phyloP scores from a whole-genome alignment of 64 coral and sea anemone species.

The Actinia equina region DNA sequence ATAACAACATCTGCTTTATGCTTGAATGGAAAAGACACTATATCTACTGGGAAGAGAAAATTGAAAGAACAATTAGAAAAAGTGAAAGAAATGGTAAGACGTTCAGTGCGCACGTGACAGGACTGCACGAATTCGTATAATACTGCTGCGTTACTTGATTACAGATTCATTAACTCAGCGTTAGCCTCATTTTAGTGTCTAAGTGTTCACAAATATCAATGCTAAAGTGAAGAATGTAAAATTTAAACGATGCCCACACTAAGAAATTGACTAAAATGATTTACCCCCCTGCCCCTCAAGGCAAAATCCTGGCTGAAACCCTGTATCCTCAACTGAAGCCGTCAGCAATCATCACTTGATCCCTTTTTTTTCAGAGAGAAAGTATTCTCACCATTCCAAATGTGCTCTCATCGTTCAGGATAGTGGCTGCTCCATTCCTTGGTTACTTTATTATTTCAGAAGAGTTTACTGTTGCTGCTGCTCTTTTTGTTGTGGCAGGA shows the following conservation, averaged over 20 bases:
- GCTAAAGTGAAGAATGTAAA: too few species aligned
- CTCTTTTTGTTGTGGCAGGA: conserved; percentile 77
- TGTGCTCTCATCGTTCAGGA: conserved; percentile 77
- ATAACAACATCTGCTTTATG: conserved; percentile 11
- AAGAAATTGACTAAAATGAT: too few species aligned
- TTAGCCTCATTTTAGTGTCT: too few species aligned
- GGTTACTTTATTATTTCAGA: conserved; percentile 85
- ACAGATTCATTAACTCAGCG: too few species aligned
- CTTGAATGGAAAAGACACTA: neutral
- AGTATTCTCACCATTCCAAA: conserved; percentile 90
- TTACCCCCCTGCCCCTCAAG: too few species aligned
- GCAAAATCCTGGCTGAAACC: too few species aligned
- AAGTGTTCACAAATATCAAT: too few species aligned
- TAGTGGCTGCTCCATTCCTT: conserved; percentile 79
- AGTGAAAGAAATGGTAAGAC: conserved; percentile 91
- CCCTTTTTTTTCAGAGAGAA: conserved; percentile 66
- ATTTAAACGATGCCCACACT: too few species aligned
- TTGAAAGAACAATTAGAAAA: conserved; percentile 71
- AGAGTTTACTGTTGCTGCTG: conserved; percentile 57
- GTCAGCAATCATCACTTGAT: neutral
- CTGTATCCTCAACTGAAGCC: neutral
- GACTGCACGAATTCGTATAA: too few species aligned
- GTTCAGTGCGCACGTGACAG: neutral
- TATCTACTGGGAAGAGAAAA: conserved; percentile 24
- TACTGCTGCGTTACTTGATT: too few species aligned